A percentile compares a stretch with the other conserved stretches of the same genome.
Evolutionary conservation across 1,140 invertebrate species (phyloP).

Genomic region (Hyposmocoma kahamanoa): DNA sequence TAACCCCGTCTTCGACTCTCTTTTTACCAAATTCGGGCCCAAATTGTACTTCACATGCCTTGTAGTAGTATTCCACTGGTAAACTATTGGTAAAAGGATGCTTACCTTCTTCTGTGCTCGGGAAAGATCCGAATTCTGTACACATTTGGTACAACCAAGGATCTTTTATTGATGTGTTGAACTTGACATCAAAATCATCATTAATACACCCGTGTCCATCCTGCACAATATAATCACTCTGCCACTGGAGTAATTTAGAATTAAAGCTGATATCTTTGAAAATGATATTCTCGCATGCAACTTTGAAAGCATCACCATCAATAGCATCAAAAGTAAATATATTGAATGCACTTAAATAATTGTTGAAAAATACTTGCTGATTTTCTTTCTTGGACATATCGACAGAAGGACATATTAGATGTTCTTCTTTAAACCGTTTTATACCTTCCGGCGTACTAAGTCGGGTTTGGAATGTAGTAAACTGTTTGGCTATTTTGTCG

Average conservation of each 20-base stretch:
- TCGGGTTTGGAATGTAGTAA: background rate
- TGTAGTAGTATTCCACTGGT: background rate
- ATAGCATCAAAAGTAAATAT: background rate
- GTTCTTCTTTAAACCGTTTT: constrained; percentile 2
- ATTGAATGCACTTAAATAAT: background rate
- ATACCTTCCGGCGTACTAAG: constrained; percentile 5
- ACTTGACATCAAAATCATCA: no score
- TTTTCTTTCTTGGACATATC: background rate
- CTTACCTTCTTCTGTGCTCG: constrained; percentile 75
- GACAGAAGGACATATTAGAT: background rate
- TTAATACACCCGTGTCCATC: no score
- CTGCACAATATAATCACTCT: no score
- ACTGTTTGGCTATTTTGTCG: background rate
- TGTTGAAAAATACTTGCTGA: background rate
- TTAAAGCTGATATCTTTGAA: no score
- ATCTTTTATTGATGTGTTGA: no score
- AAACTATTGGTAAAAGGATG: constrained; percentile 73
- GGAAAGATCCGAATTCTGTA: constrained; percentile 85
- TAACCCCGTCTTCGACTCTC: constrained; percentile 49
- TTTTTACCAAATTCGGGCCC: constrained; percentile 23
- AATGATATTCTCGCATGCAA: background rate
- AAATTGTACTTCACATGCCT: background rate
- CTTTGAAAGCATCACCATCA: background rate
- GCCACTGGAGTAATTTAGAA: no score
- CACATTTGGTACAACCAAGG: constrained; percentile 84